Conservation (phyloP, 2,113 vertebrate genomes). For the Gasterosteus aculeatus region DNA sequence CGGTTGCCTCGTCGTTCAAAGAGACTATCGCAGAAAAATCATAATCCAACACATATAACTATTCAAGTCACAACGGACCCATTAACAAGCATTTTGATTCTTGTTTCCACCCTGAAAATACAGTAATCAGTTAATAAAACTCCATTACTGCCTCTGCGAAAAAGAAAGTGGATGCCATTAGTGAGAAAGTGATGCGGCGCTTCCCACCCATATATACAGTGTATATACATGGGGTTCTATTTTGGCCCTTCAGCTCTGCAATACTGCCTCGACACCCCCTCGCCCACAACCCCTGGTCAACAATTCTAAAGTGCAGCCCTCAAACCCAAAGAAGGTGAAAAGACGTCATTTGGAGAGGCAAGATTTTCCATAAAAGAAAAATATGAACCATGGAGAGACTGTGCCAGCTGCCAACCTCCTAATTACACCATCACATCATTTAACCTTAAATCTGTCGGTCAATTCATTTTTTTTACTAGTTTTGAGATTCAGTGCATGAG, state of each 20-base stretch:
- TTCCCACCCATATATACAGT: conserved; percentile 22
- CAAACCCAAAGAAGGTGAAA: conserved; percentile 46
- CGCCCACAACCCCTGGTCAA: conserved; percentile 46
- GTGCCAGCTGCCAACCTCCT: conserved; percentile 65
- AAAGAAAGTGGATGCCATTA: conserved; percentile 52
- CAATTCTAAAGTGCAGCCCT: conserved; percentile 54
- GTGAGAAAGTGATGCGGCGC: conserved; percentile 26
- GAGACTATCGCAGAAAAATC: conserved; percentile 61
- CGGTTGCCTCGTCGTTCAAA: conserved; percentile 76
- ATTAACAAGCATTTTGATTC: conserved; percentile 74
- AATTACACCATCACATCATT: background rate
- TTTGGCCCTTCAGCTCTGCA: conserved; percentile 24
- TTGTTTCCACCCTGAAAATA: conserved; percentile 70
- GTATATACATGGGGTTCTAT: conserved; percentile 23
- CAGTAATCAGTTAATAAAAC: conserved; percentile 74
- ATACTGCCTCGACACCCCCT: conserved; percentile 28
- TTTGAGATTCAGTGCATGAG: background rate
- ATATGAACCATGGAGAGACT: conserved; percentile 55
- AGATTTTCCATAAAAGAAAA: conserved; percentile 59
- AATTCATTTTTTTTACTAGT: background rate
- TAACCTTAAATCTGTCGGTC: background rate
- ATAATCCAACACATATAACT: conserved; percentile 63
- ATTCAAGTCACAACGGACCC: conserved; percentile 62
- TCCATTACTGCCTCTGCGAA: conserved; percentile 59
- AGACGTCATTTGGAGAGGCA: conserved; percentile 46